Evolutionary conservation across 2,113 vertebrate genomes (phyloP).

Genomic region (Callospermophilus lateralis): DNA sequence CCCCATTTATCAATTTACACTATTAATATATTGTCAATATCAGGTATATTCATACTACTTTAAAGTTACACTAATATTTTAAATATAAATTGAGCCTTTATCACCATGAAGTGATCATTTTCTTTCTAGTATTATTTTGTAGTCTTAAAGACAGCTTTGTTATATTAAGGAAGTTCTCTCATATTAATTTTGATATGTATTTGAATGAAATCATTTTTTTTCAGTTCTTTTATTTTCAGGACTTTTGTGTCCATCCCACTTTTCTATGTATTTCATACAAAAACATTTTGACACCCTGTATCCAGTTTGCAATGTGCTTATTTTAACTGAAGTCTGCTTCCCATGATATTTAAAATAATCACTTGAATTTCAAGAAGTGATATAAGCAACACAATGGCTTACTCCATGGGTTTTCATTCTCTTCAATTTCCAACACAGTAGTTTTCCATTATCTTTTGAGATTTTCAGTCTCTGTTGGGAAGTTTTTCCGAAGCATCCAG

Average conservation of each 20-base stretch:
- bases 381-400: not conserved
- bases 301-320: not conserved
- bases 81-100: not conserved
- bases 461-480: not conserved
- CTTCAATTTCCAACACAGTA: not conserved
- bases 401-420: not conserved
- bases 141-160: not conserved
- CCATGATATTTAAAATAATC: not conserved
- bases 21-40: not conserved
- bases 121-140: not conserved
- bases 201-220: not conserved
- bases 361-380: not conserved
- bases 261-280: not conserved
- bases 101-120: not conserved
- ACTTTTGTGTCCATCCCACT: not conserved
- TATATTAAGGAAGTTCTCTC: not conserved
- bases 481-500: not conserved
- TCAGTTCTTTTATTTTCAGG: not conserved
- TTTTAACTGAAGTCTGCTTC: not conserved
- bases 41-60: too few relatives aligned
- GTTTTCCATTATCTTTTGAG: not conserved
- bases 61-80: not conserved
- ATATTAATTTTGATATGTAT: constrained; percentile 17
- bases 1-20: not conserved
- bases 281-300: not conserved